Evolutionary conservation across 2,113 vertebrate genomes (phyloP).

Genomic region (Melanocharis versteri): DNA sequence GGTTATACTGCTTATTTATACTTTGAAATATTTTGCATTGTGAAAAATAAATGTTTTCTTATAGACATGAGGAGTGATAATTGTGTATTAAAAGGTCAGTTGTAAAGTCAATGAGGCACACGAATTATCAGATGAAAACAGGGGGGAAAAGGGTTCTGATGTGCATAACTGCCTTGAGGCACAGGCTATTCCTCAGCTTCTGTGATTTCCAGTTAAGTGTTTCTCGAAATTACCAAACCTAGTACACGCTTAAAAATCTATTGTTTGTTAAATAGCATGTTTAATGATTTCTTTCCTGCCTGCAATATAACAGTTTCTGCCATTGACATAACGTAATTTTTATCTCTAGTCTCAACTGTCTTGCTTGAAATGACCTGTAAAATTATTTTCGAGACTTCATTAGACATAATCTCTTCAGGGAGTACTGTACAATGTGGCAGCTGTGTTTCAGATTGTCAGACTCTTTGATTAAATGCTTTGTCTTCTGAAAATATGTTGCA

Average conservation of each 20-base stretch:
- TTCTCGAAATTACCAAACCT: not conserved
- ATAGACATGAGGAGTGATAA: not conserved
- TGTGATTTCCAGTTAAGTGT: not conserved
- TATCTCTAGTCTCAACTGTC: not conserved
- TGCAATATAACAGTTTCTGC: not conserved
- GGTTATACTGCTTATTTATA: not conserved
- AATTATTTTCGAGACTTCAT: conserved; percentile 51
- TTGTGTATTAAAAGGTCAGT: not conserved
- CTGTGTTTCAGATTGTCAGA: conserved; percentile 8
- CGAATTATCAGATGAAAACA: not conserved
- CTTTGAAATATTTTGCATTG: not conserved
- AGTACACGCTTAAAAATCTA: not conserved
- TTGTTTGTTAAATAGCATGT: not conserved
- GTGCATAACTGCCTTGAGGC: not conserved
- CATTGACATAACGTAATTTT: not conserved
- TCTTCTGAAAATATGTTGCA: not conserved
- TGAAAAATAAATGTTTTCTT: not conserved
- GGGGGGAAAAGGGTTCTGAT: not conserved
- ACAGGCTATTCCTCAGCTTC: not conserved
- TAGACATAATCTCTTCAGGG: conserved; percentile 53
- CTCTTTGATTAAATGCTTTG: not conserved
- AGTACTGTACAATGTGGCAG: conserved; percentile 5
- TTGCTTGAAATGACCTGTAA: conserved; percentile 62
- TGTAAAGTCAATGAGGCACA: not conserved
- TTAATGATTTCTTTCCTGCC: not conserved